Evolutionary conservation across 2,113 vertebrate genomes (phyloP).

Genomic region (Myotis lucifugus): DNA sequence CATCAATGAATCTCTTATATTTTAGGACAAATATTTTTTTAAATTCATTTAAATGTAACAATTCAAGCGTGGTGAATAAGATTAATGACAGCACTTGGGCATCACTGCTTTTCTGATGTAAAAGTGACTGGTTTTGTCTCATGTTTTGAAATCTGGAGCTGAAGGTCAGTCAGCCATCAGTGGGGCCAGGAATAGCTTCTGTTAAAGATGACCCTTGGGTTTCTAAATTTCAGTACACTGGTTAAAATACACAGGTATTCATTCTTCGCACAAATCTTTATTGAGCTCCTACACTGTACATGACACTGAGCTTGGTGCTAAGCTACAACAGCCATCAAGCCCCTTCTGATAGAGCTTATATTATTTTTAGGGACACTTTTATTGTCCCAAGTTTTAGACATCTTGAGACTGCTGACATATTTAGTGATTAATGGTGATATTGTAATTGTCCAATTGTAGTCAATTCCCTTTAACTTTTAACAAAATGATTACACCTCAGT

Average conservation of each 20-base stretch:
- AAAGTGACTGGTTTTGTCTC: not conserved
- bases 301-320: not conserved
- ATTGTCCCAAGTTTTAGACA: constrained; percentile 33
- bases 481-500: not conserved
- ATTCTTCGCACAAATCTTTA: not conserved
- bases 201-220: not conserved
- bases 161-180: not conserved
- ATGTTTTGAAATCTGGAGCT: not conserved
- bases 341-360: not conserved
- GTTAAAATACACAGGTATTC: not conserved
- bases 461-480: not conserved
- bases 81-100: not conserved
- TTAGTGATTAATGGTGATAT: constrained; percentile 58
- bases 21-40: not conserved
- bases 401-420: not conserved
- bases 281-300: not conserved
- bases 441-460: constrained; percentile 28
- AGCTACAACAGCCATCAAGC: not conserved
- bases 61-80: not conserved
- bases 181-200: not conserved
- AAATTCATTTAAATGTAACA: not conserved
- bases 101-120: not conserved
- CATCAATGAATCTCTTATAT: not conserved
- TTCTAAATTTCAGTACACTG: not conserved
- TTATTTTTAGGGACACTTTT: constrained; percentile 50